Conservation (phyloP, 2,113 vertebrate species). For the Phainopepla nitens region DNA sequence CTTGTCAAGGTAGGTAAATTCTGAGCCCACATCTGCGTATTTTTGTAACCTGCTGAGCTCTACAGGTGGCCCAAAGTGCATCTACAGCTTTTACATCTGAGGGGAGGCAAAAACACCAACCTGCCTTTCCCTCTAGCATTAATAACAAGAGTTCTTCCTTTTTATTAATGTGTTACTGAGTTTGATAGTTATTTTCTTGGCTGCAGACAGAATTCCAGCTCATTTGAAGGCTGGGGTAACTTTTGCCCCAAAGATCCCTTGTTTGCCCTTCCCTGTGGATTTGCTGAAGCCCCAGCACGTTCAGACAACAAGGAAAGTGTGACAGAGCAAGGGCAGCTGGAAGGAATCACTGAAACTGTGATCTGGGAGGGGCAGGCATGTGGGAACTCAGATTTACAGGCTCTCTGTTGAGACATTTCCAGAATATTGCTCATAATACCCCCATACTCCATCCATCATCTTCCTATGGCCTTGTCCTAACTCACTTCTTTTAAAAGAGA, state of each 20-base stretch:
- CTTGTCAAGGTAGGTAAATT: background rate
- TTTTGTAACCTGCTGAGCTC: background rate
- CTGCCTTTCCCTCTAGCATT: background rate
- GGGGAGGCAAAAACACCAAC: background rate
- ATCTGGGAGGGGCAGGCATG: background rate
- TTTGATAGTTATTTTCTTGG: background rate
- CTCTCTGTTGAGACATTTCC: constrained; percentile 4
- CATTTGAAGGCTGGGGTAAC: background rate
- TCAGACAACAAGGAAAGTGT: background rate
- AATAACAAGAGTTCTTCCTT: background rate
- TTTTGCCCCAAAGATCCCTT: background rate
- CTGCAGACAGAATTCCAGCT: background rate
- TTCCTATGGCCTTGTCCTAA: background rate
- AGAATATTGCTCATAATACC: constrained; percentile 15
- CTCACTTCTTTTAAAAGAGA: background rate
- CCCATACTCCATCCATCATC: background rate
- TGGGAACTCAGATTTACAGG: constrained; percentile 15
- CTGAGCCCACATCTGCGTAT: background rate
- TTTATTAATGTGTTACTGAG: too few species aligned
- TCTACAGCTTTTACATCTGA: background rate
- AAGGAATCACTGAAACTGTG: background rate
- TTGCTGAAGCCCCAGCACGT: background rate
- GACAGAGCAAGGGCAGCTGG: background rate
- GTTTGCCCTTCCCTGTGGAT: background rate
- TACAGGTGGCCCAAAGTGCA: background rate